A percentile compares a stretch with the other conserved stretches of the same genome.
Evolutionary conservation across 2,113 vertebrate genomes (phyloP).

Genomic region (Tetrao urogallus): DNA sequence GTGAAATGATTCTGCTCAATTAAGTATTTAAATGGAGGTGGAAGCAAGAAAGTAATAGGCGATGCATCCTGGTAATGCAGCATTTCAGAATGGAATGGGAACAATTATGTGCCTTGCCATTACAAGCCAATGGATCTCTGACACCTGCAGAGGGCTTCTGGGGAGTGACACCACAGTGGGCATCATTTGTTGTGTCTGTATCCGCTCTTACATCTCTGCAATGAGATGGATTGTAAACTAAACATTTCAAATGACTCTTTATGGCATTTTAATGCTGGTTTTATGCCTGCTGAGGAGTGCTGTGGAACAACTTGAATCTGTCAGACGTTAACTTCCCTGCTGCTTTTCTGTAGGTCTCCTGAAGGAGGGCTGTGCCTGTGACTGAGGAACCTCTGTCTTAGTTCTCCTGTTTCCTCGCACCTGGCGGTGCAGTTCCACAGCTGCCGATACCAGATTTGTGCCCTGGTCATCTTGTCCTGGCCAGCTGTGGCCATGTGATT

Average conservation of each 20-base stretch:
- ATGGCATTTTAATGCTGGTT: background rate
- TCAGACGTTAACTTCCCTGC: background rate
- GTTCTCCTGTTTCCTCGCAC: background rate
- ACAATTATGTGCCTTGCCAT: background rate
- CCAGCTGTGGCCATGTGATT: background rate
- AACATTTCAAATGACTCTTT: background rate
- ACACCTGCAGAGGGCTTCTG: background rate
- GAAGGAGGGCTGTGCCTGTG: background rate
- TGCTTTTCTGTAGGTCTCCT: background rate
- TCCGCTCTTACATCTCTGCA: background rate
- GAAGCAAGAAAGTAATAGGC: background rate
- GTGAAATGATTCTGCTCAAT: background rate
- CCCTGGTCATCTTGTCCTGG: background rate
- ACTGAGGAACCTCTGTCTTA: background rate
- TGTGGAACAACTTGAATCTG: background rate
- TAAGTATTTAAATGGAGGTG: slow-evolving; percentile 1
- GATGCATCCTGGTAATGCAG: background rate
- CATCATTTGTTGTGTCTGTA: background rate
- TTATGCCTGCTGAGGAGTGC: background rate
- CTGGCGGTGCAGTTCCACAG: background rate
- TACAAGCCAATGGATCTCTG: background rate
- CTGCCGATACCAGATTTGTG: background rate
- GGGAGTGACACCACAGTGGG: background rate
- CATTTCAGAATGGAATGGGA: background rate
- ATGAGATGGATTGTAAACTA: background rate